Conservation (phyloP, 2,113 vertebrate genomes). For the Cettia cetti region DNA sequence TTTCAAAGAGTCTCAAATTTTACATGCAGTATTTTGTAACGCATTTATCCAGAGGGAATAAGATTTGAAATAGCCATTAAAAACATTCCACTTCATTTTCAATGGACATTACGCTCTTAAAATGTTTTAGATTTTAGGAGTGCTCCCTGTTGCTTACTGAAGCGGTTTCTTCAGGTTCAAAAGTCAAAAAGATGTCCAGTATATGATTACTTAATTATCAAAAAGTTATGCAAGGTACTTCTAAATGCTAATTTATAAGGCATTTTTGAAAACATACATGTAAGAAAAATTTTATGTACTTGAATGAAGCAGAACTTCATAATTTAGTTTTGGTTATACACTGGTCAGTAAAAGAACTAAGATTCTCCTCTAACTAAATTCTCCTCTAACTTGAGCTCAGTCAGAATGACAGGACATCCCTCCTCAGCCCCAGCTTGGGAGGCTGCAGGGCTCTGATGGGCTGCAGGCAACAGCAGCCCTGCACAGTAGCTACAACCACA, state of each 20-base stretch:
- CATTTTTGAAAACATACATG: background rate
- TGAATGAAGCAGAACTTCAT: background rate
- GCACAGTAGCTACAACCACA: background rate
- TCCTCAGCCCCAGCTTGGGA: background rate
- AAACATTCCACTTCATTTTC: background rate
- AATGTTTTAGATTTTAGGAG: background rate
- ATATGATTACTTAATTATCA: background rate
- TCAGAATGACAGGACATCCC: background rate
- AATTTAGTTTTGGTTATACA: background rate
- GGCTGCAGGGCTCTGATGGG: background rate
- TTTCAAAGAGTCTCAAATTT: conserved; percentile 26
- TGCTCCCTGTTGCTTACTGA: background rate
- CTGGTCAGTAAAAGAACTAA: background rate
- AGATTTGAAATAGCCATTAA: conserved; percentile 18
- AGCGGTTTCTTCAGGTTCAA: background rate
- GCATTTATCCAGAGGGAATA: conserved; percentile 20
- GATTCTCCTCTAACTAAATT: background rate
- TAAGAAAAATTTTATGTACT: background rate
- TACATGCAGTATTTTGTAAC: background rate
- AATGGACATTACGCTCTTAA: background rate
- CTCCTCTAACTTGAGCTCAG: background rate
- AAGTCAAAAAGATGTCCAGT: background rate
- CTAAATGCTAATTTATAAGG: background rate
- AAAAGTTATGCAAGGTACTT: background rate
- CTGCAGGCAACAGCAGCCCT: background rate